Percentiles rank a stretch among this genome's conserved stretches.
These are phyloP conservation scores for Bursaphelenchus okinawaensis DNA, from an alignment of 2,888 invertebrate genomes.

Conservation along the genomic window DNA sequence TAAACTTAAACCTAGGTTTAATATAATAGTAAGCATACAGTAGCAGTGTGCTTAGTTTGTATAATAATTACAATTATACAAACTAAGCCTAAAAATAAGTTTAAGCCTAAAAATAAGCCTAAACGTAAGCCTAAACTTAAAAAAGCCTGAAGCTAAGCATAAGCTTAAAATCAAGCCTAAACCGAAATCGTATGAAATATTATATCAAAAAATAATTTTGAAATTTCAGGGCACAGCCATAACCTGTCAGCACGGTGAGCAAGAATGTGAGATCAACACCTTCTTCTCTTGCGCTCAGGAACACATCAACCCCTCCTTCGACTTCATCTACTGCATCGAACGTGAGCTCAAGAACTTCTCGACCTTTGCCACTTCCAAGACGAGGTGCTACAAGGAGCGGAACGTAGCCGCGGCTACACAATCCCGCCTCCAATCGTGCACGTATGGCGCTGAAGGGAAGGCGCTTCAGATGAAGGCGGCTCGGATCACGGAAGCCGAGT, in stretches of 20 bases:
- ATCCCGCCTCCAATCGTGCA: conserved; percentile 16
- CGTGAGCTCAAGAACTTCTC: conserved; percentile 23
- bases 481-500: conserved; percentile 34
- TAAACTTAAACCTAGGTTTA: too few relatives aligned
- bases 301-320: conserved; percentile 32
- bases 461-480: conserved; percentile 43
- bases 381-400: conserved; percentile 32
- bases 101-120: too few relatives aligned
- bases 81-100: too few relatives aligned
- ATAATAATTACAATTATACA: too few relatives aligned
- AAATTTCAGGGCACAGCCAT: conserved; percentile 24
- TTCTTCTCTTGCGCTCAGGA: conserved; percentile 42
- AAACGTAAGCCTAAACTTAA: too few relatives aligned
- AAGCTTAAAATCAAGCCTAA: too few relatives aligned
- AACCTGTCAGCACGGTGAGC: conserved; percentile 47
- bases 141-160: too few relatives aligned
- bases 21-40: too few relatives aligned
- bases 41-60: too few relatives aligned
- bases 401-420: neutral
- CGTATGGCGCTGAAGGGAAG: conserved; percentile 30
- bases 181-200: neutral
- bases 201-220: neutral
- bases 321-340: conserved; percentile 42
- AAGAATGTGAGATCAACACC: conserved; percentile 49
- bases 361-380: conserved; percentile 33